Conservation (phyloP, 2,113 vertebrate species). For the Alaudala cheleensis region DNA sequence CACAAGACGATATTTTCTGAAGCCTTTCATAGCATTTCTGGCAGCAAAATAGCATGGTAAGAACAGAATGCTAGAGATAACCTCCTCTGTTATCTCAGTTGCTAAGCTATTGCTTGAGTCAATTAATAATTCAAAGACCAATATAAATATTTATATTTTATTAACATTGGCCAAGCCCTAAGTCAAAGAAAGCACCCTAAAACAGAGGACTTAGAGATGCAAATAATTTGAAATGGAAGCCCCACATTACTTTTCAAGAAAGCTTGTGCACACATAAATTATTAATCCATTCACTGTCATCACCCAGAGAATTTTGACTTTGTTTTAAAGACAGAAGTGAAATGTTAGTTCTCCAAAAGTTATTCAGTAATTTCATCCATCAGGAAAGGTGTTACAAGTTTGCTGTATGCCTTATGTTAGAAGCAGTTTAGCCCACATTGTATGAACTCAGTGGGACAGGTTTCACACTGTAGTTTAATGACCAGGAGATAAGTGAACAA, state of each 20-base stretch:
- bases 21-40: background rate
- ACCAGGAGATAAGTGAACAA: background rate
- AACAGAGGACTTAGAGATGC: background rate
- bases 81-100: background rate
- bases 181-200: background rate
- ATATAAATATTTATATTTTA: constrained; percentile 5
- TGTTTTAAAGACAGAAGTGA: background rate
- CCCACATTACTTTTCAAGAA: background rate
- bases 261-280: background rate
- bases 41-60: background rate
- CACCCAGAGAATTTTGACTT: background rate
- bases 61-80: background rate
- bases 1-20: background rate
- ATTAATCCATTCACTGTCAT: background rate
- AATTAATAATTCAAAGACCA: background rate
- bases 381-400: background rate
- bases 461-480: background rate
- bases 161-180: background rate
- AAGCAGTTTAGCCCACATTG: background rate
- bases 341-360: background rate
- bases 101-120: constrained; percentile 4
- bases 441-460: background rate
- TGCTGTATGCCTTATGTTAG: background rate
- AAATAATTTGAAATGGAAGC: background rate
- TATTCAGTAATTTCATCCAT: background rate